A percentile compares a stretch with the other conserved stretches of the same genome.
Evolutionary conservation across 2,797 vertebrate species (phyloP).

Genomic region (Ptychadena robeensis): DNA sequence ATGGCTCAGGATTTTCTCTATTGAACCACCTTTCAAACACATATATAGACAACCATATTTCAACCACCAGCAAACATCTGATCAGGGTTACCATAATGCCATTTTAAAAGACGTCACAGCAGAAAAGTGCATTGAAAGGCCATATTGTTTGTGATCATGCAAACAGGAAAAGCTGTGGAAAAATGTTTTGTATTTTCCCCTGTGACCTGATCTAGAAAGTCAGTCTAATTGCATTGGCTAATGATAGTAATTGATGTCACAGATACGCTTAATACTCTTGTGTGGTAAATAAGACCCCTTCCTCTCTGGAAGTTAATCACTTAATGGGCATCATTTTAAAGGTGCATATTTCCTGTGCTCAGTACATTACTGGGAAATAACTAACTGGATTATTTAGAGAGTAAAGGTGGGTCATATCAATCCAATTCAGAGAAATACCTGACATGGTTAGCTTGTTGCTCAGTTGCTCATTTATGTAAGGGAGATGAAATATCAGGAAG

Average conservation of each 20-base stretch:
- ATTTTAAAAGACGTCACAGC: not conserved
- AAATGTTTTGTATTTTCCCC: conserved; percentile 24
- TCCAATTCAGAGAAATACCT: not conserved
- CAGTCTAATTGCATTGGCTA: conserved; percentile 55
- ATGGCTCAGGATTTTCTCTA: too few species aligned
- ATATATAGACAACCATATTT: too few species aligned
- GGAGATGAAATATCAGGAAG: not conserved
- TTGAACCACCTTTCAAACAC: too few species aligned
- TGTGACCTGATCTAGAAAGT: conserved; percentile 30
- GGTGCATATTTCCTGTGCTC: conserved; percentile 13
- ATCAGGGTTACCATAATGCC: not conserved
- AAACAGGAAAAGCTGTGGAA: not conserved
- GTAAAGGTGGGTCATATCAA: not conserved
- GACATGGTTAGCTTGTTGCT: not conserved
- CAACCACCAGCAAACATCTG: too few species aligned
- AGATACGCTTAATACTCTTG: conserved; percentile 38
- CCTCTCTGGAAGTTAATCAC: conserved; percentile 42
- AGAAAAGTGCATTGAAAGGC: not conserved
- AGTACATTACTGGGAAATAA: not conserved
- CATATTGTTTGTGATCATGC: conserved; percentile 3
- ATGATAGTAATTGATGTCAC: conserved; percentile 57
- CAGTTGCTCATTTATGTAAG: not conserved
- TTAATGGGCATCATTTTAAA: conserved; percentile 44
- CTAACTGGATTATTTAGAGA: not conserved
- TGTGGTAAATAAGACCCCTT: conserved; percentile 48